Evolutionary conservation across 2,797 vertebrate species (phyloP).

Genomic region (Notolepis coatsorum): DNA sequence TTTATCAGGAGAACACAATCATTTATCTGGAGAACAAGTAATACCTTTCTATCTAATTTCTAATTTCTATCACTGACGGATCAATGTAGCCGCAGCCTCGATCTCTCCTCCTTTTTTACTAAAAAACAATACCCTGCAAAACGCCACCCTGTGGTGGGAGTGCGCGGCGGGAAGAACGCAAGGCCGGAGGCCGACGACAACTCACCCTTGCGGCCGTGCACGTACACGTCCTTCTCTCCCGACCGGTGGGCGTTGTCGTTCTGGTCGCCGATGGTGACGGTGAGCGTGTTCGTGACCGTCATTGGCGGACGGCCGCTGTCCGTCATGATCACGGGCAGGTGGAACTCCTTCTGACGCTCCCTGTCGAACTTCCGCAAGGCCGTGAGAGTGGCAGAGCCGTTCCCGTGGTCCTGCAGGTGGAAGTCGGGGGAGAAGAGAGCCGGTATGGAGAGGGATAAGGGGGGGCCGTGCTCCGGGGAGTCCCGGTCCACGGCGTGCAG

Average conservation of each 20-base stretch:
- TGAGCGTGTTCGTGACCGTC: constrained; percentile 85
- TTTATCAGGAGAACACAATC: too few relatives aligned
- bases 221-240: constrained; percentile 86
- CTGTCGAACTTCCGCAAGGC: constrained; percentile 87
- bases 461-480: constrained; percentile 84
- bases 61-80: too few relatives aligned
- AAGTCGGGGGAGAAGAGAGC: constrained; percentile 81
- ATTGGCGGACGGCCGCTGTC: constrained; percentile 84
- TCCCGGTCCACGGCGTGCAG: constrained; percentile 86
- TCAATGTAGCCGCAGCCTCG: too few relatives aligned
- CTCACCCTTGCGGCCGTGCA: constrained; percentile 83
- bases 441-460: constrained; percentile 84
- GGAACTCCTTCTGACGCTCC: constrained; percentile 84
- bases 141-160: constrained; percentile 28
- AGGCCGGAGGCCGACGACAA: background rate
- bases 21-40: too few relatives aligned
- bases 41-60: too few relatives aligned
- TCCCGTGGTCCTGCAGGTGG: constrained; percentile 88
- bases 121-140: constrained; percentile 31
- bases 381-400: constrained; percentile 87
- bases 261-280: constrained; percentile 86
- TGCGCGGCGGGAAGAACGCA: constrained; percentile 32
- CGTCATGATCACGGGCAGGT: constrained; percentile 84
- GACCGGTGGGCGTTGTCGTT: constrained; percentile 88
- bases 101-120: too few relatives aligned